phyloP scores from a whole-genome alignment of 2,888 invertebrate species.

The Plebejus melissa region DNA sequence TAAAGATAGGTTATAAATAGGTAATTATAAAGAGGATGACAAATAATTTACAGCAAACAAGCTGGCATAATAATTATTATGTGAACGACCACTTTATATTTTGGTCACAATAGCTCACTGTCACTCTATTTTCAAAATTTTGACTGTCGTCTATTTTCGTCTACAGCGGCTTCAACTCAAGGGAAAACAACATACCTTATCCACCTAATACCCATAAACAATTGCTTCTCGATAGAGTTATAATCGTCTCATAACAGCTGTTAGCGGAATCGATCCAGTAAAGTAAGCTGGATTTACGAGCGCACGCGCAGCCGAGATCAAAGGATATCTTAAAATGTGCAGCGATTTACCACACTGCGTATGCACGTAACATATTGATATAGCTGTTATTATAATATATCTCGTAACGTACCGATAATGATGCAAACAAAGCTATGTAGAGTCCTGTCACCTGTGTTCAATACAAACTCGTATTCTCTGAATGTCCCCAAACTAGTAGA shows the following conservation, averaged over 20 bases:
- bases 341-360: slow-evolving; percentile 29
- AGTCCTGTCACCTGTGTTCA: neutral
- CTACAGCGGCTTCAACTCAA: neutral
- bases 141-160: neutral
- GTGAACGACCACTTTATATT: neutral
- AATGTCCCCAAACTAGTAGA: too few relatives aligned
- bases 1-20: too few relatives aligned
- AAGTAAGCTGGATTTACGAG: slow-evolving; percentile 53
- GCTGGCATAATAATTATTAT: neutral
- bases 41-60: neutral
- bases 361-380: slow-evolving; percentile 33
- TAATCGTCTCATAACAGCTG: slow-evolving; percentile 39
- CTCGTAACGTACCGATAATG: neutral
- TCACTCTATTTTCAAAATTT: neutral
- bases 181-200: slow-evolving; percentile 3
- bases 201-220: slow-evolving; percentile 36
- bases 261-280: slow-evolving; percentile 49
- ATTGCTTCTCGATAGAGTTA: slow-evolving; percentile 40
- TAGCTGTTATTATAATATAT: neutral
- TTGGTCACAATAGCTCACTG: neutral
- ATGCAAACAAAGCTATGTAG: neutral
- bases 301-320: slow-evolving; percentile 47
- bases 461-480: slow-evolving; percentile 30
- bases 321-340: slow-evolving; percentile 46
- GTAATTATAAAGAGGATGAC: neutral